Conservation (phyloP, 2,113 vertebrate species). For the Onychostoma macrolepis region DNA sequence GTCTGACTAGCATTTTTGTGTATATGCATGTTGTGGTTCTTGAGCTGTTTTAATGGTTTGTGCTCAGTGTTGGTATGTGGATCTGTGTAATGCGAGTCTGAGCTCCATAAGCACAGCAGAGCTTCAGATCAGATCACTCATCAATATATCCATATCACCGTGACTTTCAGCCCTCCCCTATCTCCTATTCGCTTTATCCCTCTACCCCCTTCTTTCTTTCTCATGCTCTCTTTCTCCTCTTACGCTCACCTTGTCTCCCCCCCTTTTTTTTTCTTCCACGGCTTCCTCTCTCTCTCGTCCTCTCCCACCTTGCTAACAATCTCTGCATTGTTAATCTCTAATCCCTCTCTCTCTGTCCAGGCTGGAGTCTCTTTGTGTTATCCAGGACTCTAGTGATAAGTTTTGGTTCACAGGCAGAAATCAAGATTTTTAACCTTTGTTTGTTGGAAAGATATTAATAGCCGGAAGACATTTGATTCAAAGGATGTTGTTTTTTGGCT, state of each 20-base stretch:
- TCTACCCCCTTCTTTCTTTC: neutral
- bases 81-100: slow-evolving; percentile 18
- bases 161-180: neutral
- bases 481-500: neutral
- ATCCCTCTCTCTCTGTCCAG: slow-evolving; percentile 36
- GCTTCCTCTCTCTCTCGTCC: slow-evolving; percentile 22
- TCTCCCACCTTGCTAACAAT: slow-evolving; percentile 49
- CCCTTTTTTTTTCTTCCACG: neutral
- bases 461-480: neutral
- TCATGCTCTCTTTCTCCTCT: slow-evolving; percentile 20
- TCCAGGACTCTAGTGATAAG: slow-evolving; percentile 3
- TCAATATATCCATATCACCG: slow-evolving; percentile 26
- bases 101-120: slow-evolving; percentile 1
- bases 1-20: too few species aligned
- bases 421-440: slow-evolving; percentile 28
- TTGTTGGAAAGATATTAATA: neutral
- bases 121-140: slow-evolving; percentile 40
- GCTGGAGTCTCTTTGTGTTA: slow-evolving; percentile 29
- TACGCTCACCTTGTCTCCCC: slow-evolving; percentile 19
- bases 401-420: slow-evolving; percentile 11
- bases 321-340: slow-evolving; percentile 54
- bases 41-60: neutral
- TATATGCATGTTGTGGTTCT: too few species aligned
- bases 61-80: slow-evolving; percentile 37
- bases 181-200: slow-evolving; percentile 13